phyloP scores from a whole-genome alignment of 2,113 vertebrate genomes.

The Myotis lucifugus region DNA sequence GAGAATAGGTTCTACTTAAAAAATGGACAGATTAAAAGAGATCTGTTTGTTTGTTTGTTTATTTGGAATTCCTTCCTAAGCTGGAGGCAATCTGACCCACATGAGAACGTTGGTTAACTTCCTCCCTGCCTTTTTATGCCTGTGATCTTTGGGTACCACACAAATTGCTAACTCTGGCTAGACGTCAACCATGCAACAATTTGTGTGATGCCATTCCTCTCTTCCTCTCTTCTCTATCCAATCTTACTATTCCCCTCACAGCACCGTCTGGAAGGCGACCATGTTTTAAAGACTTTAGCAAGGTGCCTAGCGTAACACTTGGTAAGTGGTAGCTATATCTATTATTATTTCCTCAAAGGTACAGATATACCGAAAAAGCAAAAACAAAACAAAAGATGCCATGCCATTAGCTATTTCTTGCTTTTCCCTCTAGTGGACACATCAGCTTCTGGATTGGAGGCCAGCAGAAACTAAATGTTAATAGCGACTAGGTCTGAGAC shows the following conservation, averaged over 20 bases:
- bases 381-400: background rate
- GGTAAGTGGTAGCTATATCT: background rate
- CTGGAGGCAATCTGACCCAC: background rate
- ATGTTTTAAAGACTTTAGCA: constrained; percentile 41
- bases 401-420: background rate
- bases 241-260: background rate
- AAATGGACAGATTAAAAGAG: background rate
- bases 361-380: background rate
- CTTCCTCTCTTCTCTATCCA: background rate
- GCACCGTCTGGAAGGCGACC: background rate
- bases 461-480: background rate
- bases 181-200: background rate
- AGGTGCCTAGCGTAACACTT: background rate
- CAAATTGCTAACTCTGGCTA: constrained; percentile 40
- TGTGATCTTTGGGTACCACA: constrained; percentile 9
- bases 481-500: background rate
- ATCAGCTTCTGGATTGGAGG: background rate
- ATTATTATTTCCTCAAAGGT: constrained; percentile 42
- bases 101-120: constrained; percentile 49
- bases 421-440: background rate
- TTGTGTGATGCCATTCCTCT: background rate
- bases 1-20: constrained; percentile 15
- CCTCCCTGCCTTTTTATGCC: constrained; percentile 8
- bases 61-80: constrained; percentile 14
- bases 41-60: background rate